Evolutionary conservation across 2,113 vertebrate species (phyloP).

Genomic region (Todiramphus chloris): DNA sequence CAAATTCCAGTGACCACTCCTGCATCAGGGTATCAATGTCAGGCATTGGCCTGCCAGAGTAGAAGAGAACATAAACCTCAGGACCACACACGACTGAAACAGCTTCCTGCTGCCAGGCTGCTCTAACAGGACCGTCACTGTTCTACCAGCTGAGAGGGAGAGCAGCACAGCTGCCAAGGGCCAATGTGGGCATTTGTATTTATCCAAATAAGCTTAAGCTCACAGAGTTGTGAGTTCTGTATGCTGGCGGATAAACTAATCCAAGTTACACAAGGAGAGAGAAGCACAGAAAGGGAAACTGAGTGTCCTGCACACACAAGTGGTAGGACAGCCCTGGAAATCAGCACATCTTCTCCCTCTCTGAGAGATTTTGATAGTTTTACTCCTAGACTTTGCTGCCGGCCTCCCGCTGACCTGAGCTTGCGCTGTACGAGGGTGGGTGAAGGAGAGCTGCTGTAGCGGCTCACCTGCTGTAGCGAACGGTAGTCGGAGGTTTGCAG

Average conservation of each 20-base stretch:
- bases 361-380: rapidly evolving
- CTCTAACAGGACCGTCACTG: rapidly evolving
- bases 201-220: background rate
- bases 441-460: rapidly evolving
- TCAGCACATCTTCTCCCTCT: background rate
- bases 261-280: rapidly evolving
- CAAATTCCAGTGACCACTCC: slow-evolving; percentile 93
- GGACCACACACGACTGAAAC: rapidly evolving
- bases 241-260: background rate
- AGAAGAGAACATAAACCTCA: background rate
- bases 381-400: background rate
- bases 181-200: rapidly evolving
- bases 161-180: rapidly evolving
- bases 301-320: rapidly evolving
- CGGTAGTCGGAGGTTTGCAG: slow-evolving; percentile 80
- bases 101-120: background rate
- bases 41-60: slow-evolving; percentile 82
- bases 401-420: background rate
- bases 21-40: slow-evolving; percentile 95
- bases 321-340: background rate
- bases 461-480: slow-evolving; percentile 83
- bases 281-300: background rate
- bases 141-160: background rate
- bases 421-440: rapidly evolving
- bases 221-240: too few relatives aligned